A percentile compares a stretch with the other conserved stretches of the same genome.
phyloP scores from a whole-genome alignment of 2,797 vertebrate genomes.

The Cuniculus paca region DNA sequence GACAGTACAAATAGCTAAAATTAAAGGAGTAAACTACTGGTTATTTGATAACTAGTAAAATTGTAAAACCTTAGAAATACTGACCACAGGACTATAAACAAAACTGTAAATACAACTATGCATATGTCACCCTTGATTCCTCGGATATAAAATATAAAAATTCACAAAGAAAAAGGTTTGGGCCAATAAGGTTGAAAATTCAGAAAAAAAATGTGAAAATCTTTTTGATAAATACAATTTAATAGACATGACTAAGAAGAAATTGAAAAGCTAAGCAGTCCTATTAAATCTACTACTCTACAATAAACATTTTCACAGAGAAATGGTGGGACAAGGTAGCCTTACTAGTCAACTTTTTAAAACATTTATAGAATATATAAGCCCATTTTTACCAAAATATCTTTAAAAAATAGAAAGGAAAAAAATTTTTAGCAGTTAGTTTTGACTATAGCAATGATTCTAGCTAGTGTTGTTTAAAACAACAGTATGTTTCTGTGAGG shows the following conservation, averaged over 20 bases:
- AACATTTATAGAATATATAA: background rate
- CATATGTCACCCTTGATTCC: background rate
- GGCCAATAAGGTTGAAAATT: background rate
- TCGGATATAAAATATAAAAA: background rate
- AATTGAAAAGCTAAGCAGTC: background rate
- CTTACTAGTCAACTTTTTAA: background rate
- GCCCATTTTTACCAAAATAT: background rate
- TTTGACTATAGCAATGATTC: background rate
- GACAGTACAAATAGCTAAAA: background rate
- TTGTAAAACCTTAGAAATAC: background rate
- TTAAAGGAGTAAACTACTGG: background rate
- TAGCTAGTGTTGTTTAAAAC: background rate
- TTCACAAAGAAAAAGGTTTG: background rate
- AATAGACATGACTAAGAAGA: slow-evolving; percentile 39
- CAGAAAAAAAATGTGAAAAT: background rate
- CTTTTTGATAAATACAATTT: background rate
- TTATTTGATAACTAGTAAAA: background rate
- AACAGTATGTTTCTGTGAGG: background rate
- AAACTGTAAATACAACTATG: background rate
- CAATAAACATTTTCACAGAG: background rate
- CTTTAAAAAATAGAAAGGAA: background rate
- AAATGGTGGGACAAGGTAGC: background rate
- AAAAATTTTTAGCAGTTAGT: background rate
- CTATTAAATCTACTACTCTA: background rate
- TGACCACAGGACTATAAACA: background rate